phyloP scores from a whole-genome alignment of 2,113 vertebrate species.

The Hipposideros armiger region DNA sequence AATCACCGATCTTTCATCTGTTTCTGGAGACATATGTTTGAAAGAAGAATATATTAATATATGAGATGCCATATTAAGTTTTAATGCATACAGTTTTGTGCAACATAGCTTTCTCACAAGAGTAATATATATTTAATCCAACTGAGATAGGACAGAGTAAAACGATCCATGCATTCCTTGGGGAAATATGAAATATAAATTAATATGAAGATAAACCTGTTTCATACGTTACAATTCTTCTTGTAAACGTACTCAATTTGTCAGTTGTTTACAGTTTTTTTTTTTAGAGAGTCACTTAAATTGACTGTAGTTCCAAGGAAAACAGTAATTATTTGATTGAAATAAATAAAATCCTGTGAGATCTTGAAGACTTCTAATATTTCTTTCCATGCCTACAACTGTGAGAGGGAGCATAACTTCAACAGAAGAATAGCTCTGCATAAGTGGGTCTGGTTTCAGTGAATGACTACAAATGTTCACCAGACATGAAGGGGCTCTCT shows the following conservation, averaged over 20 bases:
- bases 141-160: neutral
- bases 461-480: neutral
- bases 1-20: neutral
- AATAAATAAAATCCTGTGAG: neutral
- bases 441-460: neutral
- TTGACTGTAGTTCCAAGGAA: conserved; percentile 20
- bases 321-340: conserved; percentile 34
- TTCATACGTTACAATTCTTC: conserved; percentile 32
- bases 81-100: conserved; percentile 63
- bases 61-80: conserved; percentile 21
- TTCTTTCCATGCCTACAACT: neutral
- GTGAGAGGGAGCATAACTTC: neutral
- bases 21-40: conserved; percentile 1
- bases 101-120: conserved; percentile 32
- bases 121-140: conserved; percentile 57
- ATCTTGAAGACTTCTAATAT: neutral
- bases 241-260: conserved; percentile 45
- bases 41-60: conserved; percentile 12
- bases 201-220: conserved; percentile 22
- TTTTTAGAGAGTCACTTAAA: conserved; percentile 11
- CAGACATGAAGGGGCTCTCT: neutral
- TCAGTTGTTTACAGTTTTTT: neutral
- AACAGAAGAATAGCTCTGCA: neutral
- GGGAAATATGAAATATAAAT: conserved; percentile 32
- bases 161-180: neutral